Percentiles rank a stretch among this genome's conserved stretches.
phyloP scores from a whole-genome alignment of 1,140 invertebrate species.

The Caerostris darwini region DNA sequence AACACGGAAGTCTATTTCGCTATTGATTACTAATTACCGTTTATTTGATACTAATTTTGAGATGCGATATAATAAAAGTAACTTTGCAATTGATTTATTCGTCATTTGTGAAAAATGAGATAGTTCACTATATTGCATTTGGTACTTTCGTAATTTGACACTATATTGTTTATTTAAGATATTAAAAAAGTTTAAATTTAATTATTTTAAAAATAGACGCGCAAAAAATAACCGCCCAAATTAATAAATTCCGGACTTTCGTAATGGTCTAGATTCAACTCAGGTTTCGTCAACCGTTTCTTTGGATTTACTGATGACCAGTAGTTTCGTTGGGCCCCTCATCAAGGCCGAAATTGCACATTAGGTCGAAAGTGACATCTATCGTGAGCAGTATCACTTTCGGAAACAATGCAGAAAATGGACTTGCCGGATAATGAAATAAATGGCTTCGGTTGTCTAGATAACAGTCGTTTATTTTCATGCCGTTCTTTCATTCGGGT shows the following conservation, averaged over 20 bases:
- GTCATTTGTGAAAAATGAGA: no score
- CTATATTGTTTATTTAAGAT: no score
- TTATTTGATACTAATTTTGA: no score
- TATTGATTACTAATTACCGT: no score
- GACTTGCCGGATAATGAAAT: constrained; percentile 65
- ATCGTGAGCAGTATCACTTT: constrained; percentile 38
- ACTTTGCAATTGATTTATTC: no score
- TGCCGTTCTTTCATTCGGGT: not conserved
- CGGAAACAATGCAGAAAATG: constrained; percentile 62
- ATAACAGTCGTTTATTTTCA: constrained; percentile 70
- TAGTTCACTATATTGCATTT: no score
- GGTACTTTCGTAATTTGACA: no score
- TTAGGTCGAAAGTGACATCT: constrained; percentile 36
- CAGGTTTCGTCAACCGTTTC: not conserved
- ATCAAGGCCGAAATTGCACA: not conserved
- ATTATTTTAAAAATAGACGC: no score
- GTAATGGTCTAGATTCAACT: not conserved
- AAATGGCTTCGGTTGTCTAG: constrained; percentile 51
- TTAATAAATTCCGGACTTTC: not conserved
- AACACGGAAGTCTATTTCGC: no score
- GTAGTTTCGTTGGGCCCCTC: not conserved
- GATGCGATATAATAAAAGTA: no score
- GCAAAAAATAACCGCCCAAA: no score
- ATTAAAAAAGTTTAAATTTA: no score
- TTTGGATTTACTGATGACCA: constrained; percentile 3